Base-by-base conservation (phyloP, 2,888 invertebrate species). In the Napeogenes sylphis region DNA sequence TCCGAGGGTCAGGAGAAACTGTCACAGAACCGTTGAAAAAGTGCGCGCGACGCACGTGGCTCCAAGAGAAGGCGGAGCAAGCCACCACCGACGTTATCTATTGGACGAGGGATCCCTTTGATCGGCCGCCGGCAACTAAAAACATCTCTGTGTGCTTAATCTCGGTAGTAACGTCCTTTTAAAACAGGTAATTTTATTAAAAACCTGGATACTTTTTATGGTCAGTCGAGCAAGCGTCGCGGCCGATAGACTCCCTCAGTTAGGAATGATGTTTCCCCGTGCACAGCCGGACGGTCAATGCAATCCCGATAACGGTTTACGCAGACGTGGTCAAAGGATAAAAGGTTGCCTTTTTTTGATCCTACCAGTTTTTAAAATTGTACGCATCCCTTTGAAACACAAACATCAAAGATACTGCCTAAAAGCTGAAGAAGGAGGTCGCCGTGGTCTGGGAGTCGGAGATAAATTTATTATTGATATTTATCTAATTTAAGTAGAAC, bases 181-280 rank as follows among this genome's bases (percentile, higher is more conserved):
- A 90, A 90, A 90, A 89, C 88, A 88, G 86, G 90, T 90, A 90
- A 90, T 89, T 87, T 89, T 84, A 88, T 90, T 89, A 88, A 89
- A 88, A 70, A 87, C 85, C 83, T 83, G 79, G 75, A 83, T 83
- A 84, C 81, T 83, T 85, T 88, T 86, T 83, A 12, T 83, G 85
- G 83, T 82, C 83, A 85, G 82, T 81, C 82, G 82, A 82, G 82
- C 82, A 80, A 81, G 75, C 78, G 76, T 69, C 72, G 76, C 74
- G 75, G 66, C 63, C 72, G 79, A 72, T 74, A 73, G 73, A 77
- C 78, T 72, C 73, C 70, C 70, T 70, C 68, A 67, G 59, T 58
- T 63, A 59, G 62, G 68, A 66, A 70, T 75, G 74, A 75, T 77
- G 75, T 81, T 63, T 77, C 78, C 78, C 75, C 78, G 75, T 81